These are phyloP conservation scores for Lasiurus cinereus DNA, from an alignment of 2,113 vertebrate species.

Conservation along the genomic window DNA sequence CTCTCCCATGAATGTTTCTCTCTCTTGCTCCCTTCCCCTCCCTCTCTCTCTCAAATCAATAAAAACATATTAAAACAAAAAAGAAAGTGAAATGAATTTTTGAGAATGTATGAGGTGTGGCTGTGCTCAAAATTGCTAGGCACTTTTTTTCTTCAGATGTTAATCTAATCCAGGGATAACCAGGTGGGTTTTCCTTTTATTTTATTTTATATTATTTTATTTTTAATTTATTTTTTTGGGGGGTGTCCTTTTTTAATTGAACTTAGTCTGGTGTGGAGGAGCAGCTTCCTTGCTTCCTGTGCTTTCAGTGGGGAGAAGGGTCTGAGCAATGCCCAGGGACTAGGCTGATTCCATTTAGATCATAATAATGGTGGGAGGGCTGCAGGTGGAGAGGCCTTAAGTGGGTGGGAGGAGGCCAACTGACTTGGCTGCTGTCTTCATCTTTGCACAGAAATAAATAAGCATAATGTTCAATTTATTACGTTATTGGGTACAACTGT, in stretches of 20 bases:
- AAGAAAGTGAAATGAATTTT: constrained; percentile 61
- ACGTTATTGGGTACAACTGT: constrained; percentile 5
- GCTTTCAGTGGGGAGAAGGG: neutral
- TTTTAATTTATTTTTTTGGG: no score
- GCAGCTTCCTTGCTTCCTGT: neutral
- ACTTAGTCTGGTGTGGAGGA: constrained; percentile 28
- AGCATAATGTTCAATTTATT: constrained; percentile 31
- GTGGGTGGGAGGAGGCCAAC: neutral
- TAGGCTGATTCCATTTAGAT: constrained; percentile 35
- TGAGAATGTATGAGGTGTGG: constrained; percentile 59
- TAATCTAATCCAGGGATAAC: constrained; percentile 45
- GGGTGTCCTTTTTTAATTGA: constrained; percentile 39
- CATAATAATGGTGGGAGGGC: neutral
- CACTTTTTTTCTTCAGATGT: neutral
- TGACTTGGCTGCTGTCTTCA: neutral
- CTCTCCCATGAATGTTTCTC: no score
- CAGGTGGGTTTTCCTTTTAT: constrained; percentile 42
- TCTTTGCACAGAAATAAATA: constrained; percentile 28
- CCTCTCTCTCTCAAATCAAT: no score
- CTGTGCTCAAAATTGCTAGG: constrained; percentile 54
- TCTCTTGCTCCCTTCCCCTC: no score
- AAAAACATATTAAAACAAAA: neutral
- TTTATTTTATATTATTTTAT: neutral
- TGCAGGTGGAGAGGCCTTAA: neutral
- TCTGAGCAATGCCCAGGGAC: neutral